Evolutionary conservation across 2,113 vertebrate genomes (phyloP), one percentile per base, ranked within the genome.

Genomic region (Pygoscelis antarcticus): DNA sequence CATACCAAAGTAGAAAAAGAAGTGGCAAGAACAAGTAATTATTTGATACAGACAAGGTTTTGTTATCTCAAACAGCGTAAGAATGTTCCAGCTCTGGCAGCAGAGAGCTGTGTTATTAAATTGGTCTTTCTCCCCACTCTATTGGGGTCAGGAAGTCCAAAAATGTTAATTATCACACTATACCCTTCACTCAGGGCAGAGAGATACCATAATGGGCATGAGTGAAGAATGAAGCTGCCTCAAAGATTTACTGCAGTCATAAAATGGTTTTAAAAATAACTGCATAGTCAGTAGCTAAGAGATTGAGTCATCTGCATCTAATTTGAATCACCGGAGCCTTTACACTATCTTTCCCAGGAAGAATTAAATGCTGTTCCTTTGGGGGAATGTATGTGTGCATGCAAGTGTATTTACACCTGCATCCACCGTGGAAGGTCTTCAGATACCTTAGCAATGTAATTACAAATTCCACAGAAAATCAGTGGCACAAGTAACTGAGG

Each of bases 211-310:
- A 83, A 82, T 36, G 90, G 36, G 44, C 58, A 74, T 10, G 54
- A 89, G 89, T 69, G 58, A 85, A 94, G 93, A 95, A 80, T 83
- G 78, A 80, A 93, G 62, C 81, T 86, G 83, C 68, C 88, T 93
- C 88, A 91, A 96, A 96, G 96, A 97, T 82, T 95, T 97, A 98
- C 95, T 96, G 97, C 96, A 77, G 76, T 92, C 95, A 95, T 94
- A 95, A 95, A 54, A 97, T 93, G 57, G 88, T 96, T 98, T 98
- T 98, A 98, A 98, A 98, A 98, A 98, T 98, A 98, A 97, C 98
- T 96, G 97, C 84, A 94, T 65, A 97, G 97, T 97, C 97, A 93
- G 97, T 97, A 96, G 97, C 97, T 95, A 89, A 94, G 76, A 82
- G 93, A 92, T 96, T 98, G 98, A 98, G 98, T 98, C 98, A 98